phyloP scores from a whole-genome alignment of 2,888 invertebrate species.

The Leucoptera coffeella region DNA sequence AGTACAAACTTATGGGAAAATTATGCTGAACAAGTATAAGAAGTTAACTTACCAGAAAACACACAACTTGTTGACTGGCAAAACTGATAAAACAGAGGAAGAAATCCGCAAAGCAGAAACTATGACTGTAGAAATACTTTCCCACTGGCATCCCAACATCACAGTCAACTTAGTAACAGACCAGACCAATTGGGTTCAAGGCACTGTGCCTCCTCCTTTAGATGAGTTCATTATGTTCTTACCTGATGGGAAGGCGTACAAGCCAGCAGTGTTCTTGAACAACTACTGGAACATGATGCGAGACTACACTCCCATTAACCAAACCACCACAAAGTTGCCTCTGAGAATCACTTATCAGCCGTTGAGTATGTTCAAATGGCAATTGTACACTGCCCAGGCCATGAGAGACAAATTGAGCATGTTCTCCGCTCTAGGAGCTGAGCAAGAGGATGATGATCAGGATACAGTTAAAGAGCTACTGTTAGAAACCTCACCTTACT shows the following conservation, averaged over 20 bases:
- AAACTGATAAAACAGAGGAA: conserved; percentile 70
- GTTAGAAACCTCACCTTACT: conserved; percentile 93
- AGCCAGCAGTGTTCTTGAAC: conserved; percentile 91
- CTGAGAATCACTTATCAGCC: conserved; percentile 79
- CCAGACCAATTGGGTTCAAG: conserved; percentile 91
- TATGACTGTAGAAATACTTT: conserved; percentile 80
- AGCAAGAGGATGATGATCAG: conserved; percentile 83
- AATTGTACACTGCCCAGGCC: conserved; percentile 93
- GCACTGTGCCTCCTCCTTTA: conserved; percentile 84
- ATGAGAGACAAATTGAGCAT: conserved; percentile 84
- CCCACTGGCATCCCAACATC: conserved; percentile 99
- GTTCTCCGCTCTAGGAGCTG: conserved; percentile 57
- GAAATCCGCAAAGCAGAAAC: conserved; percentile 73
- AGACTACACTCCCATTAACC: conserved; percentile 89
- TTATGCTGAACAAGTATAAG: conserved; percentile 87
- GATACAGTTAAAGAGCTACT: conserved; percentile 90
- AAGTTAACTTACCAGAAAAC: conserved; percentile 81
- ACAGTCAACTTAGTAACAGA: conserved; percentile 94
- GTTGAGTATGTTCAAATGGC: conserved; percentile 95
- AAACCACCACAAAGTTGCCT: conserved; percentile 67
- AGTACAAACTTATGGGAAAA: conserved; percentile 66
- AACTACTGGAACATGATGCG: conserved; percentile 98
- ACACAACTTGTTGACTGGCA: conserved; percentile 91
- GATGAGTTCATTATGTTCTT: conserved; percentile 90
- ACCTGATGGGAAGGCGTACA: conserved; percentile 79